Conservation (phyloP, 30 jellyfish, hydroid and myxozoan genomes). For the Calvadosia cruxmelitensis region DNA sequence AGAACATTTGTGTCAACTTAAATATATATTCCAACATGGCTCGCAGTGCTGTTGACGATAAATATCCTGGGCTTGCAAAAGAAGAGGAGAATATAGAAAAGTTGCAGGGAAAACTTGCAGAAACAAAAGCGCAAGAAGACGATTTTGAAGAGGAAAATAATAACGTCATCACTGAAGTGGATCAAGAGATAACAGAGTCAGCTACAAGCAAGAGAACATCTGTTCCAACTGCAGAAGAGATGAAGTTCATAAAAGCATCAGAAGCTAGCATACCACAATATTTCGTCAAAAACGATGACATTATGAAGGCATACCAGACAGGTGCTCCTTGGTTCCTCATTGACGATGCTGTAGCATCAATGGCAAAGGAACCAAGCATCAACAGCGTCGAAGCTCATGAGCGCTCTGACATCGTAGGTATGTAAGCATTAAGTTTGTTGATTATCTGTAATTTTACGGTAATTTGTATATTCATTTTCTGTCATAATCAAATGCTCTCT, state of each 20-base stretch:
- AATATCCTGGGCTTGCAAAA: not conserved
- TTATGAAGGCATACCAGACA: not conserved
- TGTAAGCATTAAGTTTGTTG: too few species aligned
- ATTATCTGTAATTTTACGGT: too few species aligned
- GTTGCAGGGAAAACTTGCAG: not conserved
- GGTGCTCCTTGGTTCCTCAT: not conserved
- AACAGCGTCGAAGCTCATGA: too few species aligned
- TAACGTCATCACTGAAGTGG: not conserved
- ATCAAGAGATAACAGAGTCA: not conserved
- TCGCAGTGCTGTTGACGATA: not conserved
- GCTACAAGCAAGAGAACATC: too few species aligned
- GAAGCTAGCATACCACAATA: not conserved
- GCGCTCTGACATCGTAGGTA: too few species aligned
- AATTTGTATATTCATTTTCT: too few species aligned
- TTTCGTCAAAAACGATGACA: not conserved
- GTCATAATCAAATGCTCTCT: too few species aligned
- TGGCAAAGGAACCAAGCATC: too few species aligned
- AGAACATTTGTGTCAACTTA: not conserved
- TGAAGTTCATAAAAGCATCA: not conserved
- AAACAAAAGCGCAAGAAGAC: not conserved
- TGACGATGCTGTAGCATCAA: too few species aligned
- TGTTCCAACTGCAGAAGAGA: not conserved
- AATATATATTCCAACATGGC: not conserved
- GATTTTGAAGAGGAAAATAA: not conserved
- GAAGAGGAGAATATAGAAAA: not conserved